Percentiles rank a stretch among this genome's conserved stretches.
These are phyloP conservation scores for Spinus pinus DNA, from an alignment of 2,797 vertebrate genomes.

Conservation along the genomic window DNA sequence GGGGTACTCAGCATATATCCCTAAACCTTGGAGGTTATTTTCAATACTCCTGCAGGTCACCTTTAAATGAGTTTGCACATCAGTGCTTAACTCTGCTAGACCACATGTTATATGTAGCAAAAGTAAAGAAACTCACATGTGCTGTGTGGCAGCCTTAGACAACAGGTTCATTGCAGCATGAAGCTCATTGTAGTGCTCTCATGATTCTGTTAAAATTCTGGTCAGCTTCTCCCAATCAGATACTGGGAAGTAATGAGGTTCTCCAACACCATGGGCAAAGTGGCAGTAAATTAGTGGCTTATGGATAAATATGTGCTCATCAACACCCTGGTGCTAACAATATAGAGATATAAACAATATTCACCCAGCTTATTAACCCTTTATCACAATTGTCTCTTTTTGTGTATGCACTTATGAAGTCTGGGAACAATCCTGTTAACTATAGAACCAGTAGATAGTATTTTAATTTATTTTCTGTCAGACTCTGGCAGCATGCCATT, in stretches of 20 bases:
- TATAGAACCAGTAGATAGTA: neutral
- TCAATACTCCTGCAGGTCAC: neutral
- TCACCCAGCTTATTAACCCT: constrained; percentile 53
- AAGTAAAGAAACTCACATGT: constrained; percentile 62
- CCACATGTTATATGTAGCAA: neutral
- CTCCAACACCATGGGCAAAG: constrained; percentile 86
- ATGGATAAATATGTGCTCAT: constrained; percentile 89
- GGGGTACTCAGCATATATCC: neutral
- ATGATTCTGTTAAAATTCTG: constrained; percentile 84
- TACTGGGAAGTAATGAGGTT: constrained; percentile 82
- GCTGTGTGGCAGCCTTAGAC: constrained; percentile 79
- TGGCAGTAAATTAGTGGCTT: constrained; percentile 91
- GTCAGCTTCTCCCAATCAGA: constrained; percentile 90
- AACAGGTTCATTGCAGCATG: constrained; percentile 80
- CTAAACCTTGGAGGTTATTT: constrained; percentile 3
- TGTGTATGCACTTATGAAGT: neutral
- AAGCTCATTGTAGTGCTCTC: constrained; percentile 84
- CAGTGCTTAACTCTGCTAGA: neutral
- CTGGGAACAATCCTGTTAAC: neutral
- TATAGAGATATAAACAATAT: constrained; percentile 62
- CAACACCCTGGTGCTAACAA: constrained; percentile 81
- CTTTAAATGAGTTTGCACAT: constrained; percentile 19
- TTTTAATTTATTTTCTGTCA: neutral
- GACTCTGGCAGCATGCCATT: neutral
- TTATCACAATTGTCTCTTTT: neutral